Evolutionary conservation across 1,140 invertebrate genomes (phyloP).

Genomic region (Lethrus apterus): DNA sequence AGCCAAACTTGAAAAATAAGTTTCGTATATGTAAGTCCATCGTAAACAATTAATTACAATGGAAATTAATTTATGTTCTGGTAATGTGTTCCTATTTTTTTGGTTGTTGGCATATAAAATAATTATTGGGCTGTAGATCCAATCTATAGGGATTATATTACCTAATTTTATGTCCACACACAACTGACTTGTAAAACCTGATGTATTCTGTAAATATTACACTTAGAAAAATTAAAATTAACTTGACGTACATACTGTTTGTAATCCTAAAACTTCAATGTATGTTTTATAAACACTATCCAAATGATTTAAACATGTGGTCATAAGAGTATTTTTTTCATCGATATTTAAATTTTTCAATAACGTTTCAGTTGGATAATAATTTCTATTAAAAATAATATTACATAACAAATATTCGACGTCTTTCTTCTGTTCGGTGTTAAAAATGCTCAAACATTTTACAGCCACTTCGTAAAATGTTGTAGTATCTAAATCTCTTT

Average conservation of each 20-base stretch:
- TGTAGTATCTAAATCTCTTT: conserved; percentile 39
- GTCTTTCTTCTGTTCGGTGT: conserved; percentile 43
- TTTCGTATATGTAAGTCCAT: conserved; percentile 52
- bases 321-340: conserved; percentile 40
- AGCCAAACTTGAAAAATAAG: conserved; percentile 47
- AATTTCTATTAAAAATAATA: conserved; percentile 49
- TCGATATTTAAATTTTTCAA: conserved; percentile 44
- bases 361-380: conserved; percentile 47
- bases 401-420: conserved; percentile 45
- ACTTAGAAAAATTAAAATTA: conserved; percentile 3
- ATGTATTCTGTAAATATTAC: conserved; percentile 28
- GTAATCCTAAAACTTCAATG: conserved; percentile 43
- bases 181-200: conserved; percentile 18
- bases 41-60: conserved; percentile 45
- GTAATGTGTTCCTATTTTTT: conserved; percentile 34
- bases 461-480: conserved; percentile 45
- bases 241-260: conserved; percentile 26
- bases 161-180: conserved; percentile 38
- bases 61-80: conserved; percentile 40
- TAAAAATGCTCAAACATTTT: conserved; percentile 47
- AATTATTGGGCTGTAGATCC: conserved; percentile 59
- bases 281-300: conserved; percentile 47
- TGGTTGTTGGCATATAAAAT: conserved; percentile 48
- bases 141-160: conserved; percentile 56
- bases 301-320: conserved; percentile 41